A percentile compares a stretch with the other conserved stretches of the same genome.
Conservation (phyloP, 2,888 invertebrate genomes). For the Habroteleia sp. region DNA sequence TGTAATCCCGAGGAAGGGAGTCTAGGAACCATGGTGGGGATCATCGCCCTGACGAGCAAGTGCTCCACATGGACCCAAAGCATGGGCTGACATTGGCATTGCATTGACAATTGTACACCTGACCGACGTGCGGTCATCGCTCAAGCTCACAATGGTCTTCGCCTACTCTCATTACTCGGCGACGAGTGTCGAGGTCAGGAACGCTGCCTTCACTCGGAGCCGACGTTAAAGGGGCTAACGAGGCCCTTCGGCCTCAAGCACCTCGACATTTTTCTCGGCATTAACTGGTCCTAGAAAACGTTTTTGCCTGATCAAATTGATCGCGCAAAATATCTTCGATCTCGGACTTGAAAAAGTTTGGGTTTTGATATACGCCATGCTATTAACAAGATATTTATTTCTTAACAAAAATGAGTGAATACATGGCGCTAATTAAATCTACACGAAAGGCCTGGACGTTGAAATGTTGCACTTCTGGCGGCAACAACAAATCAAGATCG, state of each 20-base stretch:
- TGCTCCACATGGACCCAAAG: conserved; percentile 68
- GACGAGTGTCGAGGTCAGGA: conserved; percentile 65
- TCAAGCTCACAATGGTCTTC: conserved; percentile 21
- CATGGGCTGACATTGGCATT: conserved; percentile 75
- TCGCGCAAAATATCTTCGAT: too few species aligned
- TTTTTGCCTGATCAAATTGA: neutral
- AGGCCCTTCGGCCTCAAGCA: conserved; percentile 34
- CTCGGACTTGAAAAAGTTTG: too few species aligned
- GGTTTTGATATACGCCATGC: too few species aligned
- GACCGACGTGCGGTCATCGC: conserved; percentile 37
- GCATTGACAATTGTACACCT: conserved; percentile 65
- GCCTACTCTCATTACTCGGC: conserved; percentile 53
- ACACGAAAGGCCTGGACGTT: conserved; percentile 27
- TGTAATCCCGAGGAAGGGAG: conserved; percentile 74
- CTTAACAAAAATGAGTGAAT: neutral
- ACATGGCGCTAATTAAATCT: conserved; percentile 30
- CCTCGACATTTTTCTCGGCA: conserved; percentile 5
- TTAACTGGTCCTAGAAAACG: conserved; percentile 20
- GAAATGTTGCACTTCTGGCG: conserved; percentile 29
- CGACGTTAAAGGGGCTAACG: conserved; percentile 36
- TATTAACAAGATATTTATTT: too few species aligned
- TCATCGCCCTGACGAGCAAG: conserved; percentile 69
- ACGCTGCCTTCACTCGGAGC: conserved; percentile 55
- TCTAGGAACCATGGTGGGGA: conserved; percentile 71
- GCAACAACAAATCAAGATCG: conserved; percentile 45